Evolutionary conservation across 37 sponge, comb jelly and placozoan genomes (phyloP), one percentile per base, ranked within the genome.

Genomic region (Eunapius fragilis): DNA sequence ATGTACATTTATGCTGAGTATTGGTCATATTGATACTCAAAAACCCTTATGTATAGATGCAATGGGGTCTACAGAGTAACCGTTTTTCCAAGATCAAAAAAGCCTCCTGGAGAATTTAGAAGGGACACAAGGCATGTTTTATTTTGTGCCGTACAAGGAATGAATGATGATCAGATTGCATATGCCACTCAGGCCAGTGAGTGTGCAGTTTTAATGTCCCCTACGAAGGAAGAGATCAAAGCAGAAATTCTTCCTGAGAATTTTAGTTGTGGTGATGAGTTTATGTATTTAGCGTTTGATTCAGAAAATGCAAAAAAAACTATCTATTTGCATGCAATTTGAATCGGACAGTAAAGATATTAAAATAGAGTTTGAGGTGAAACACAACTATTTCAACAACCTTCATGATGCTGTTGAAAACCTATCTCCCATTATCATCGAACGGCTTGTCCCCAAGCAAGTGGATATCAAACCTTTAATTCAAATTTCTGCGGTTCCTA

Each of bases 151-250:
- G 9, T 86, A 30, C 23, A 71, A 37, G 67, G 36, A 33, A 26
- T 72, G 2, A 67, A 49, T 78, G 70, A 37, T 31, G 84, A 89
- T 70, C 41, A 82, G 35, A 78, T 89, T 26, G 79, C 79, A 31
- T 89, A 89, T 83, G 89, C 89, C 10, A 79, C 89, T 67, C 89
- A 89, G 78, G 84, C 89, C 25, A 89, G 89, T 89, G 89, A 83
- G 73, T 67, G 68, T 48, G 89, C 37, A 0, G 72, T 31, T 33
- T 2, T 89, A 0, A 41, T 83, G 10, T 23, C 22, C 0, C n/a
- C n/a, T n/a, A 13, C 33, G 6, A 34, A 77, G 23, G 31, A 7
- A 3, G 83, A 77, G 26, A 71, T 30, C 14, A 71, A 11, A 68
- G 31, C 76, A 12, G 77, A 88, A 25, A 86, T 81, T 37, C 38